Conservation (phyloP, 2,113 vertebrate genomes). For the Coturnix japonica region DNA sequence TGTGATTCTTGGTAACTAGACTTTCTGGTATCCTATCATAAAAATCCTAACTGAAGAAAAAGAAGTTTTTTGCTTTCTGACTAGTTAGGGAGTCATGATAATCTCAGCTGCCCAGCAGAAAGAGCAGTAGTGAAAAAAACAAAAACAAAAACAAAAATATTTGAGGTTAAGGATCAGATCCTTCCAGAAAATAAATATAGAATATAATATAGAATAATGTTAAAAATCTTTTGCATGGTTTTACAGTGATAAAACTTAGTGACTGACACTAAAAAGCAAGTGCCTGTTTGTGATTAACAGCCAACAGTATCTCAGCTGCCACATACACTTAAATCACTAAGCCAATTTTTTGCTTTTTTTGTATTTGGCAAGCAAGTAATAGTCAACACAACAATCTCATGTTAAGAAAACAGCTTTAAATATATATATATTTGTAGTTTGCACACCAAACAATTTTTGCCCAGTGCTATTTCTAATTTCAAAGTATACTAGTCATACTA, state of each 20-base stretch:
- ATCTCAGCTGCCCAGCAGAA: background rate
- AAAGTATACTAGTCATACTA: background rate
- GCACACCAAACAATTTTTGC: background rate
- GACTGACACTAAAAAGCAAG: background rate
- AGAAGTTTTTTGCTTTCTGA: background rate
- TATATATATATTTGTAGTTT: background rate
- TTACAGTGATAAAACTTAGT: background rate
- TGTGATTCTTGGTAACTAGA: background rate
- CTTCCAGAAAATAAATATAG: background rate
- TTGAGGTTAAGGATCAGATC: background rate
- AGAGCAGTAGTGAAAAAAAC: background rate
- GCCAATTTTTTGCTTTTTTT: background rate
- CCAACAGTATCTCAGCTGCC: background rate
- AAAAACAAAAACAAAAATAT: background rate
- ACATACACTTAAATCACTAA: background rate
- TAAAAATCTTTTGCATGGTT: background rate
- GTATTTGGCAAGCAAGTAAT: background rate
- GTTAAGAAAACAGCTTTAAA: background rate
- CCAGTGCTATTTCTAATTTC: background rate
- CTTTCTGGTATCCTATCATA: background rate
- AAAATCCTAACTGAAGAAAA: background rate
- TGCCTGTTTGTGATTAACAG: background rate
- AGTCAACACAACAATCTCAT: background rate
- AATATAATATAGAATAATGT: background rate
- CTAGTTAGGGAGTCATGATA: background rate